Base-by-base conservation (phyloP, 2,113 vertebrate genomes). In the Brienomyrus longianalis region DNA sequence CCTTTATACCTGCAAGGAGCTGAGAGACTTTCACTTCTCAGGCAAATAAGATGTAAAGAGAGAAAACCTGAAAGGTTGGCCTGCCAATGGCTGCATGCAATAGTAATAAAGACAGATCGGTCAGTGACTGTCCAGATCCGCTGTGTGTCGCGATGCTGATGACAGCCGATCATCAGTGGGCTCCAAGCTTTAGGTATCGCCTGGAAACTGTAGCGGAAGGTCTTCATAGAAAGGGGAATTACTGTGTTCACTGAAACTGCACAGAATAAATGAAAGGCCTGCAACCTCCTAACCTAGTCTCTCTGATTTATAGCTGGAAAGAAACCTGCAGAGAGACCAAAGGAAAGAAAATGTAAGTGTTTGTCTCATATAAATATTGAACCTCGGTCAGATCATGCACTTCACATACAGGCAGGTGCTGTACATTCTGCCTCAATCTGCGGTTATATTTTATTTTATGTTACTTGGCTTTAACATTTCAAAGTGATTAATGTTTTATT, bases 301-400 rank as follows among this genome's bases (percentile, higher is more conserved):
- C 54, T 88, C 90, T 87, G 17, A 52, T 90, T 91, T 90, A 43
- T 39, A 93, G 92, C 92, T 77, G 27, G 90, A 86, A 89, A 89
- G 84, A 92, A 91, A 86, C 89, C 27, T 31, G 50, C 9, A 35
- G 85, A 54, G 17, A 39, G 85, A n/a, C 86, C 89, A 11, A 87
- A 90, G 66, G 88, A 91, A 50, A 88, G 89, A 59, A 84, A 89
- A 91, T 89, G 92, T 93, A 92, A 86, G 85, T 43, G 43, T 47
- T 88, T 17, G 52, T 87, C 47, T 48, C 48, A 23, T n/a, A 47
- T 10, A 84, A 47, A 47, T 48, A 48, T 83, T 83, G 23, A 48
- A 47, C 48, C 45, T 84, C 8, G 19, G 19, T 11, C 17, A 21
- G 1, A 13, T 48, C 23, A 21, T 19, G 83, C 43, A 10, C 15